Evolutionary conservation across 2,888 invertebrate species (phyloP).

Genomic region (Cerastis rubricosa): DNA sequence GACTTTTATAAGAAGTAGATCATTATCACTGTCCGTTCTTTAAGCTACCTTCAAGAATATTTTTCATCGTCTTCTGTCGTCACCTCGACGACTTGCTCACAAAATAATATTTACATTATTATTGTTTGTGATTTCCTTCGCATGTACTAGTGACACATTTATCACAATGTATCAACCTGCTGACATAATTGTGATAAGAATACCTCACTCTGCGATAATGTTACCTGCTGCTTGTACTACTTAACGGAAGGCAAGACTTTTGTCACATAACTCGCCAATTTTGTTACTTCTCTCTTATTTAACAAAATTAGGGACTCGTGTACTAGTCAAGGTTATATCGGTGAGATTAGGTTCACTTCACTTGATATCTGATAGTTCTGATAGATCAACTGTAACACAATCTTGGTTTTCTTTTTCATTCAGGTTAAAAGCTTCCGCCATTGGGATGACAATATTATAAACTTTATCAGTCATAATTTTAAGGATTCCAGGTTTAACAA

Average conservation of each 20-base stretch:
- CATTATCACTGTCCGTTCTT: neutral
- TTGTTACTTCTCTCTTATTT: neutral
- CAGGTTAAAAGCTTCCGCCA: neutral
- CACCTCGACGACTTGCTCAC: neutral
- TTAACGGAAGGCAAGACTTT: slow-evolving; percentile 14
- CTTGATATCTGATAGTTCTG: neutral
- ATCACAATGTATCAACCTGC: slow-evolving; percentile 64
- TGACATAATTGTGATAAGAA: slow-evolving; percentile 67
- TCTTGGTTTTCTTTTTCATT: neutral
- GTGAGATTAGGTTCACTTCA: too few species aligned
- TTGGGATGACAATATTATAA: neutral
- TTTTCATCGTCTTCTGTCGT: slow-evolving; percentile 1
- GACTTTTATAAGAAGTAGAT: neutral
- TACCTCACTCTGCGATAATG: slow-evolving; percentile 32
- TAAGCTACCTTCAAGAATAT: slow-evolving; percentile 3
- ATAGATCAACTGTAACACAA: neutral
- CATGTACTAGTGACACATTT: slow-evolving; percentile 62
- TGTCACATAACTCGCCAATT: neutral
- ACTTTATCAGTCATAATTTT: neutral
- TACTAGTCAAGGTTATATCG: neutral
- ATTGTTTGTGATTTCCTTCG: slow-evolving; percentile 43
- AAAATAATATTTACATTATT: slow-evolving; percentile 46
- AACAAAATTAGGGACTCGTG: accelerated
- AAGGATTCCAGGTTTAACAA: neutral
- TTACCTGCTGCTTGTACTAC: slow-evolving; percentile 21